Conservation (phyloP, 2,888 invertebrate species). For the Dasypolia templi region DNA sequence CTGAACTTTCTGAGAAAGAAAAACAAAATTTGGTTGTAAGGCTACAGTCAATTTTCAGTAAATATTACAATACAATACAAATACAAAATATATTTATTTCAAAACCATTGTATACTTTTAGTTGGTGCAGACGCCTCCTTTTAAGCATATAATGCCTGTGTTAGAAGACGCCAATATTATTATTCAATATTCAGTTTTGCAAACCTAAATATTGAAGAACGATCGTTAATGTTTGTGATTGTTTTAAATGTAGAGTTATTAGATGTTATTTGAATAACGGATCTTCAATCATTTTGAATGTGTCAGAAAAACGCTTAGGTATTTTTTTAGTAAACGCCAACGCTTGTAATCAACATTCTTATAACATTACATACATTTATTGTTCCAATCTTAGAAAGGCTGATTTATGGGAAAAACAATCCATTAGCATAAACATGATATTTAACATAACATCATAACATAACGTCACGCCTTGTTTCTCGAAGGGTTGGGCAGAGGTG, state of each 20-base stretch:
- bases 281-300: not conserved
- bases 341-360: not conserved
- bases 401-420: not conserved
- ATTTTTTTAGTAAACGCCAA: not conserved
- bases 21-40: not conserved
- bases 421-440: not conserved
- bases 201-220: not conserved
- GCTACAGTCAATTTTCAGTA: not conserved
- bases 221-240: not conserved
- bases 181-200: not conserved
- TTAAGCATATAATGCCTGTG: too few relatives aligned
- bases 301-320: not conserved
- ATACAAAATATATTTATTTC: too few relatives aligned
- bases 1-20: not conserved
- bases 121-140: too few relatives aligned
- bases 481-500: too few relatives aligned
- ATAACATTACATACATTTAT: not conserved
- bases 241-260: not conserved
- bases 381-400: slow-evolving; percentile 1
- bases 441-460: too few relatives aligned
- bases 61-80: too few relatives aligned
- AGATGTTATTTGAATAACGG: not conserved
- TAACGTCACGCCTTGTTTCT: too few relatives aligned
- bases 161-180: too few relatives aligned
- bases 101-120: too few relatives aligned